Percentiles rank a stretch among this genome's conserved stretches.
These are phyloP conservation scores for Pseudoatta argentina DNA, from an alignment of 1,140 invertebrate genomes.

Conservation along the genomic window DNA sequence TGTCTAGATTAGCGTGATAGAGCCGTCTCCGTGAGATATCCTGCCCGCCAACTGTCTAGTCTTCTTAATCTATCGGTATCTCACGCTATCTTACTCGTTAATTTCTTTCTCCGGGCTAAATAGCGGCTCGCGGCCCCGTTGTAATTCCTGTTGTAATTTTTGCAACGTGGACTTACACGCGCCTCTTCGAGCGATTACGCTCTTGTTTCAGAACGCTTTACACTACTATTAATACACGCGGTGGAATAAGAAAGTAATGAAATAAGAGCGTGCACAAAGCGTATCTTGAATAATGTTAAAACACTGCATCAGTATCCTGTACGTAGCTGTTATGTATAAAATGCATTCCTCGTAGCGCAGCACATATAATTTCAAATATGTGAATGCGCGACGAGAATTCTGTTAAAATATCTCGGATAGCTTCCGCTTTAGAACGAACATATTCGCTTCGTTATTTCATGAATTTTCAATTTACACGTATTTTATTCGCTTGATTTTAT, in stretches of 20 bases:
- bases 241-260: neutral
- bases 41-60: slow-evolving; percentile 10
- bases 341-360: slow-evolving; percentile 13
- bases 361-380: slow-evolving; percentile 39
- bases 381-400: slow-evolving; percentile 43
- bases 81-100: slow-evolving; percentile 55
- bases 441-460: slow-evolving; percentile 34
- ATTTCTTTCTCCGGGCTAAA: slow-evolving; percentile 51
- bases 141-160: slow-evolving; percentile 13
- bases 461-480: slow-evolving; percentile 57
- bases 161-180: slow-evolving; percentile 19
- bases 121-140: slow-evolving; percentile 11
- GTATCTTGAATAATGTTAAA: slow-evolving; percentile 27
- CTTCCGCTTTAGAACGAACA: slow-evolving; percentile 39
- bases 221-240: slow-evolving; percentile 19
- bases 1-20: slow-evolving; percentile 74
- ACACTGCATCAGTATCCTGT: neutral
- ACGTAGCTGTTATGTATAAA: slow-evolving; percentile 1
- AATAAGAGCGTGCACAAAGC: slow-evolving; percentile 15
- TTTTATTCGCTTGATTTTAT: slow-evolving; percentile 33
- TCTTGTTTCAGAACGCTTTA: slow-evolving; percentile 30
- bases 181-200: slow-evolving; percentile 41
- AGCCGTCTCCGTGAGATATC: slow-evolving; percentile 51
- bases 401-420: slow-evolving; percentile 47
- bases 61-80: slow-evolving; percentile 45